These are phyloP conservation scores for Dunckerocampus dactyliophorus DNA, from an alignment of 2,113 vertebrate species.

Conservation along the genomic window DNA sequence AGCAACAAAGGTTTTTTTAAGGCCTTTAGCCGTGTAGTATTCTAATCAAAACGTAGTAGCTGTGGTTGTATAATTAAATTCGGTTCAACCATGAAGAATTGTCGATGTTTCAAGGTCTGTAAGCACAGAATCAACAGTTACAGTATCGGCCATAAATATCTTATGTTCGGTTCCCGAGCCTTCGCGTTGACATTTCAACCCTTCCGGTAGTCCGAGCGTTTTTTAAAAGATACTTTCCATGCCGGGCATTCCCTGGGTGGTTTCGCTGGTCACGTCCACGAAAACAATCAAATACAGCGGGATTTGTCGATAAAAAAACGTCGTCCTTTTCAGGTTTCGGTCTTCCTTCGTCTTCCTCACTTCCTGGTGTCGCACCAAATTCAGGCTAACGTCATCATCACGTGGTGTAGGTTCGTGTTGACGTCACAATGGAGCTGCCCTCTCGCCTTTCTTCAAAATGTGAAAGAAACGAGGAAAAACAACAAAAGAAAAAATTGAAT, in stretches of 20 bases:
- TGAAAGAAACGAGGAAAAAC: conserved; percentile 29
- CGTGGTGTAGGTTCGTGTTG: conserved; percentile 40
- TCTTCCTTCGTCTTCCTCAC: conserved; percentile 46
- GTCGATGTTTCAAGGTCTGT: background rate
- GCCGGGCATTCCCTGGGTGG: conserved; percentile 48
- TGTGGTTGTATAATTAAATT: accelerated
- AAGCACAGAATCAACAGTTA: background rate
- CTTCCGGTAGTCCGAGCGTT: background rate
- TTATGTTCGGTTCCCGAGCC: conserved; percentile 2
- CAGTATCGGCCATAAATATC: conserved; percentile 1
- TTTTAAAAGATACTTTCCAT: conserved; percentile 80
- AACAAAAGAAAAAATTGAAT: background rate
- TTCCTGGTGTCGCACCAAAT: conserved; percentile 69
- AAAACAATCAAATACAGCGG: conserved; percentile 1
- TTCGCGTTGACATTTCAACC: background rate
- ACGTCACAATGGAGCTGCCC: conserved; percentile 42
- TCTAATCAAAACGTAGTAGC: background rate
- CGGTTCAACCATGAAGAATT: background rate
- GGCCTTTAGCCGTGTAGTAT: conserved; percentile 22
- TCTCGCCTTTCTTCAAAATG: conserved; percentile 3
- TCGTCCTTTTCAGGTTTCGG: conserved; percentile 26
- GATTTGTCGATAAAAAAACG: conserved; percentile 19
- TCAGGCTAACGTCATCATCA: conserved; percentile 63
- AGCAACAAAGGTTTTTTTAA: conserved; percentile 1
- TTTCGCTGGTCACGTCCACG: background rate